These are phyloP conservation scores for Apodemia hepburni DNA, from an alignment of 2,888 invertebrate species.

Conservation along the genomic window DNA sequence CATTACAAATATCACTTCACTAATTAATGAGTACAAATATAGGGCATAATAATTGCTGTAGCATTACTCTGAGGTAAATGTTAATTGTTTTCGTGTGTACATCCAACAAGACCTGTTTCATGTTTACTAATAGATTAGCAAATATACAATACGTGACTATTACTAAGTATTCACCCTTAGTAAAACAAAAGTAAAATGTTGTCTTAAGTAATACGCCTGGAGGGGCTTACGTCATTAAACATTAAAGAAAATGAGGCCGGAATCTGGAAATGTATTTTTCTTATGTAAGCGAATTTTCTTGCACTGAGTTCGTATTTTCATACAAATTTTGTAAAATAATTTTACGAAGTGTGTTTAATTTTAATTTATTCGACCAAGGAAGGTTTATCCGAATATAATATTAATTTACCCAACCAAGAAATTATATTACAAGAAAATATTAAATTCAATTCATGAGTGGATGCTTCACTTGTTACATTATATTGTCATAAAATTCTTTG, in stretches of 20 bases:
- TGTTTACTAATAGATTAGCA: constrained; percentile 16
- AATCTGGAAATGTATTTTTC: constrained; percentile 10
- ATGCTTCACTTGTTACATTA: too few species aligned
- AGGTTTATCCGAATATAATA: too few species aligned
- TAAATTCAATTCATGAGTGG: too few species aligned
- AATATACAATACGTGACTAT: constrained; percentile 20
- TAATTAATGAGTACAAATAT: background rate
- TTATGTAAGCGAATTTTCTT: background rate
- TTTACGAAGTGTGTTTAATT: background rate
- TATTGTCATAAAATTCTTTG: too few species aligned
- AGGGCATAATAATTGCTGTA: background rate
- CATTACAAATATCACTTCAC: constrained; percentile 3
- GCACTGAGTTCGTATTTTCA: background rate
- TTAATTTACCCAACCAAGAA: too few species aligned
- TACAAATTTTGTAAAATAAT: background rate
- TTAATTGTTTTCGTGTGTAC: background rate
- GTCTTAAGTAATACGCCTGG: constrained; percentile 13
- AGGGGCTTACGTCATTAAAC: constrained; percentile 11
- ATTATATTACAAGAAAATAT: too few species aligned
- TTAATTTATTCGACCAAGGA: too few species aligned
- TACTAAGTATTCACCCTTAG: constrained; percentile 14
- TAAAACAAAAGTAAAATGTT: constrained; percentile 16
- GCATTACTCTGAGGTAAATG: background rate
- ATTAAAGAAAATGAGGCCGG: constrained; percentile 15
- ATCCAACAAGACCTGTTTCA: background rate